A percentile compares a stretch with the other conserved stretches of the same genome.
phyloP scores from a whole-genome alignment of 2,113 vertebrate species.

The Tor tambroides region DNA sequence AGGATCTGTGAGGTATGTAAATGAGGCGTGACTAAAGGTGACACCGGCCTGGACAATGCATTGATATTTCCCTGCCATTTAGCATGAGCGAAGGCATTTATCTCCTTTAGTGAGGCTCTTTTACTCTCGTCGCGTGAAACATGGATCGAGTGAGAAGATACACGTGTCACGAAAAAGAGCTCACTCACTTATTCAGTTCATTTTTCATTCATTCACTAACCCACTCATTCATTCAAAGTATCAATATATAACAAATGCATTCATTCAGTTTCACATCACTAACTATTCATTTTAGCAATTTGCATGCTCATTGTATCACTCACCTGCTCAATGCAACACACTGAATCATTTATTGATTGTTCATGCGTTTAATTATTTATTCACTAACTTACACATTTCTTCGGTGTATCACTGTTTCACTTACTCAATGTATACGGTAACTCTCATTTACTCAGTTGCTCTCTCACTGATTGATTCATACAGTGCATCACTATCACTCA shows the following conservation, averaged over 20 bases:
- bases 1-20: conserved; percentile 67
- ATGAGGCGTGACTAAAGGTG: conserved; percentile 73
- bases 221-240: not conserved
- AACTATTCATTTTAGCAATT: too few relatives aligned
- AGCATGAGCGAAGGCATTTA: conserved; percentile 65
- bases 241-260: not conserved
- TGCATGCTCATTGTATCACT: too few relatives aligned
- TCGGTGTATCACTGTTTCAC: too few relatives aligned
- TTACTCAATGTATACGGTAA: too few relatives aligned
- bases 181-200: not conserved
- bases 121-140: conserved; percentile 61
- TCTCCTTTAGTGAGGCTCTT: conserved; percentile 65
- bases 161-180: conserved; percentile 42
- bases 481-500: too few relatives aligned
- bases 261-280: not conserved
- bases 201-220: not conserved
- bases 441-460: too few relatives aligned
- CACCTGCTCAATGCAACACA: too few relatives aligned
- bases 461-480: too few relatives aligned
- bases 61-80: conserved; percentile 80
- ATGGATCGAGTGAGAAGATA: conserved; percentile 33
- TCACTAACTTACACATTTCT: too few relatives aligned
- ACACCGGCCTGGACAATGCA: conserved; percentile 71
- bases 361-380: too few relatives aligned
- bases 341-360: too few relatives aligned